These are phyloP conservation scores for Meliscaeva auricollis DNA, from an alignment of 2,888 invertebrate genomes.

Conservation along the genomic window DNA sequence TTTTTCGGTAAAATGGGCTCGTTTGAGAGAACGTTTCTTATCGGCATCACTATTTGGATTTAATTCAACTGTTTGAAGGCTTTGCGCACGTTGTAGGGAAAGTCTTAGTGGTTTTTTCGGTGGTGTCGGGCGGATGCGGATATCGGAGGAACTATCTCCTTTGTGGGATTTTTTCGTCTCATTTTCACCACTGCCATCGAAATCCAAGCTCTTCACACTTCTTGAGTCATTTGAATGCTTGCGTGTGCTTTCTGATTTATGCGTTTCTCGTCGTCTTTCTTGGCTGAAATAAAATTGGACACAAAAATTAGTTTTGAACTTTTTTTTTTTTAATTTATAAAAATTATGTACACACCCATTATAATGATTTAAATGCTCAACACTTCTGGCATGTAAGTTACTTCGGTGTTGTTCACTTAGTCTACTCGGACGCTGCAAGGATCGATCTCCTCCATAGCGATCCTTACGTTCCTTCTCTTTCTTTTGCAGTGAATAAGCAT, in stretches of 20 bases:
- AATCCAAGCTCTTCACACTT: conserved; percentile 90
- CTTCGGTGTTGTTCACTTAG: conserved; percentile 77
- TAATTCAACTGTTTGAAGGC: conserved; percentile 89
- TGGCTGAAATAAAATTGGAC: conserved; percentile 75
- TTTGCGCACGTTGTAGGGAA: conserved; percentile 92
- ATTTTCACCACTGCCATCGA: conserved; percentile 88
- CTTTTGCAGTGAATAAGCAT: conserved; percentile 79
- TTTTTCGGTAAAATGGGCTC: conserved; percentile 81
- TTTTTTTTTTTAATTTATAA: not conserved
- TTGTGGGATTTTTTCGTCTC: conserved; percentile 81
- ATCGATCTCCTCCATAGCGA: conserved; percentile 65
- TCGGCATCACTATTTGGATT: conserved; percentile 80
- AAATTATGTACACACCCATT: conserved; percentile 79
- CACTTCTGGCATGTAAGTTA: conserved; percentile 82
- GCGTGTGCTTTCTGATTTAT: conserved; percentile 79
- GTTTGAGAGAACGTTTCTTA: conserved; percentile 83
- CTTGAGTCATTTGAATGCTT: conserved; percentile 82
- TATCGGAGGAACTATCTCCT: conserved; percentile 87
- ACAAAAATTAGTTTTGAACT: not conserved
- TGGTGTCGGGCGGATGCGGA: conserved; percentile 89
- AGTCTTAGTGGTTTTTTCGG: conserved; percentile 93
- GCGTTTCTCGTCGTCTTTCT: conserved; percentile 80
- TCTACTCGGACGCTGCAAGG: conserved; percentile 58
- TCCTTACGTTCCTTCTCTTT: conserved; percentile 81
- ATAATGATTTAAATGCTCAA: conserved; percentile 83